These are phyloP conservation scores for Chouioia cunea DNA, from an alignment of 2,888 invertebrate genomes.

Conservation along the genomic window DNA sequence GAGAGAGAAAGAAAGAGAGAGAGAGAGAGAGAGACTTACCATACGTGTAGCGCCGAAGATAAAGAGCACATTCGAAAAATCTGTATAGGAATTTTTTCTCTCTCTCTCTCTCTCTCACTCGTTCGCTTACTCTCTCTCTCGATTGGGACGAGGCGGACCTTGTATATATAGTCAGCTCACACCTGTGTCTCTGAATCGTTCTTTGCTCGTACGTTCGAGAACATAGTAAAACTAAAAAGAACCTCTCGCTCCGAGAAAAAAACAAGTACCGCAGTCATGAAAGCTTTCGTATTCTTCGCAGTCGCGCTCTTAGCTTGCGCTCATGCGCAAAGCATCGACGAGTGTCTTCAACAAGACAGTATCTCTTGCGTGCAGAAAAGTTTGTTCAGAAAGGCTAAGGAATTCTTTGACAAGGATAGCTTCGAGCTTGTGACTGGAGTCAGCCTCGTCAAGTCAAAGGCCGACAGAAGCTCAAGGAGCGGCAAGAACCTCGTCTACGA, in stretches of 20 bases:
- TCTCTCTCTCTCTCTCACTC: conserved; percentile 24
- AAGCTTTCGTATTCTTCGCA: conserved; percentile 55
- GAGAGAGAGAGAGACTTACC: conserved; percentile 16
- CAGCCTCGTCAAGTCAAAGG: conserved; percentile 67
- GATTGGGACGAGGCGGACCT: conserved; percentile 23
- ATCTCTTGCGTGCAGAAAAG: conserved; percentile 76
- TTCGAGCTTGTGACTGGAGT: conserved; percentile 73
- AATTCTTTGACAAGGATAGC: conserved; percentile 73
- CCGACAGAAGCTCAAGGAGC: conserved; percentile 67
- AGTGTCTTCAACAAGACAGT: conserved; percentile 74
- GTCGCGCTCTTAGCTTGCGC: conserved; percentile 54
- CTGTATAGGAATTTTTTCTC: conserved; percentile 33
- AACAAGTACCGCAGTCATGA: conserved; percentile 49
- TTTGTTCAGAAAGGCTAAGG: conserved; percentile 73
- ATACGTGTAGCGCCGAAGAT: conserved; percentile 25
- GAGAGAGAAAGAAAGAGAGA: conserved; percentile 1
- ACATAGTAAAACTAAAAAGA: conserved; percentile 12
- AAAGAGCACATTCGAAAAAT: conserved; percentile 49
- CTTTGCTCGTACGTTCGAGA: conserved; percentile 42
- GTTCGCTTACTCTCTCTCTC: conserved; percentile 18
- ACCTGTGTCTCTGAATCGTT: conserved; percentile 41
- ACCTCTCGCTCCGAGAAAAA: background rate
- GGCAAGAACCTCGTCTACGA: conserved; percentile 69
- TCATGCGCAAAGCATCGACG: conserved; percentile 68
- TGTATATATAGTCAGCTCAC: conserved; percentile 47